phyloP scores from a whole-genome alignment of 2,888 invertebrate genomes.

The Hemaris fuciformis region DNA sequence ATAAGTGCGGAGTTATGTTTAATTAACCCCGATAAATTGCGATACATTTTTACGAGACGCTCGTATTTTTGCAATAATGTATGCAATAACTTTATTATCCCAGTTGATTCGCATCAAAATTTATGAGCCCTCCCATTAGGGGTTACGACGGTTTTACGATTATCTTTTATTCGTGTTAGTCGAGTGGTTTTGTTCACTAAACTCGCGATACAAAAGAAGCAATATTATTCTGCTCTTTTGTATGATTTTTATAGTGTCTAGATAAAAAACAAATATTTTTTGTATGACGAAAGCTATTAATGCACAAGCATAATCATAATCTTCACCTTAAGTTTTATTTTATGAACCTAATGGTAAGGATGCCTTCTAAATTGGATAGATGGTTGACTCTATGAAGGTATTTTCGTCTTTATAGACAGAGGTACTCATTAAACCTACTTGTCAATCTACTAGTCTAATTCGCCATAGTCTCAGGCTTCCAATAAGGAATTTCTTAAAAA shows the following conservation, averaged over 20 bases:
- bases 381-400: no score
- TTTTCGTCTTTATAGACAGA: no score
- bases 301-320: no score
- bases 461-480: no score
- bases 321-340: no score
- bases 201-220: neutral
- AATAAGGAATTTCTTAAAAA: no score
- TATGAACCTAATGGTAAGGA: no score
- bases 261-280: no score
- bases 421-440: no score
- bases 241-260: neutral
- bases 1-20: neutral
- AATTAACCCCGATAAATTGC: conserved; percentile 1
- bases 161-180: conserved; percentile 13
- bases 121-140: conserved; percentile 5
- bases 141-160: conserved; percentile 13
- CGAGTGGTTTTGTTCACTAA: conserved; percentile 10
- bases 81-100: conserved; percentile 25
- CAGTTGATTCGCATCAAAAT: conserved; percentile 7
- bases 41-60: conserved; percentile 3
- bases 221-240: neutral
- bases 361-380: no score
- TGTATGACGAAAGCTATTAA: no score
- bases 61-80: conserved; percentile 7
- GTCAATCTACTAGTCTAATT: no score